Evolutionary conservation across 2,797 vertebrate genomes (phyloP).

Genomic region (Miichthys miiuy): DNA sequence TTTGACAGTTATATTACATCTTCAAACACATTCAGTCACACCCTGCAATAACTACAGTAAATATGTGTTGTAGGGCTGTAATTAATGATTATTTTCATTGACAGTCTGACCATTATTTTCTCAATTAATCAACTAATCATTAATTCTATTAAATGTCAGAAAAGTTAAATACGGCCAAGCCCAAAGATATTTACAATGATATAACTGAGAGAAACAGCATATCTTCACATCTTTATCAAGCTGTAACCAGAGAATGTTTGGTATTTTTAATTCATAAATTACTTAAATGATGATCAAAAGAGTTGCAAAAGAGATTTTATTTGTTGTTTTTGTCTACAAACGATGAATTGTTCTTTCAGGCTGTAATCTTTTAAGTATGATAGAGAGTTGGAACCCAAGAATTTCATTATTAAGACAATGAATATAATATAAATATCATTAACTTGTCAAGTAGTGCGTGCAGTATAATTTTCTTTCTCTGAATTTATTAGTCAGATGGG

Average conservation of each 20-base stretch:
- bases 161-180: not conserved
- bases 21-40: not conserved
- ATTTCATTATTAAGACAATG: not conserved
- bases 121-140: not conserved
- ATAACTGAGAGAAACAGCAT: not conserved
- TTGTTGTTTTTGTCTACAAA: not conserved
- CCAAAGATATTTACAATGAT: not conserved
- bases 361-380: not conserved
- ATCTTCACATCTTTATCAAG: not conserved
- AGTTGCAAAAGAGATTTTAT: too few species aligned
- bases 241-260: too few species aligned
- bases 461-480: not conserved
- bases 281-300: too few species aligned
- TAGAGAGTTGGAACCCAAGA: not conserved
- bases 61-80: not conserved
- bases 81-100: not conserved
- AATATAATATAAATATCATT: not conserved
- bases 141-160: not conserved
- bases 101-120: too few species aligned
- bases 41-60: not conserved
- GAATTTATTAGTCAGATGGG: not conserved
- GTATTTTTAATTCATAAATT: too few species aligned
- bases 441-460: not conserved
- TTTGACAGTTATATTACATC: not conserved
- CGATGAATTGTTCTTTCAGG: not conserved